phyloP scores from a whole-genome alignment of 2,113 vertebrate species.

The Scopus umbretta region DNA sequence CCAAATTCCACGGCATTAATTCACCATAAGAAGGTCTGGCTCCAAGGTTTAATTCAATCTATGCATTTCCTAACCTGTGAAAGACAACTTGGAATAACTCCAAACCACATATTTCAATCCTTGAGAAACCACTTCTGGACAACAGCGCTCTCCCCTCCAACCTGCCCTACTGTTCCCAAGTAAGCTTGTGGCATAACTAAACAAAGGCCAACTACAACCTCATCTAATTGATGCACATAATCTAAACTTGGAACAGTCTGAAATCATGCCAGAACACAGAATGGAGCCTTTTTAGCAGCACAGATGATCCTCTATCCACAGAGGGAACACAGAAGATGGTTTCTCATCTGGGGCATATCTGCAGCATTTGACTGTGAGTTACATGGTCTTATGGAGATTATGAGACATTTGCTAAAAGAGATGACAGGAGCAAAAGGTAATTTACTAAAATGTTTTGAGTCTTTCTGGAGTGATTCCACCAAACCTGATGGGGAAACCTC shows the following conservation, averaged over 20 bases:
- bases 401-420: conserved; percentile 26
- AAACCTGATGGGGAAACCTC: conserved; percentile 5
- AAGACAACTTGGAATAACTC: not conserved
- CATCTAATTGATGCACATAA: not conserved
- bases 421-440: conserved; percentile 58
- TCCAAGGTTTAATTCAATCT: not conserved
- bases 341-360: conserved; percentile 53
- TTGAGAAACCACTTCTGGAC: not conserved
- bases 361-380: not conserved
- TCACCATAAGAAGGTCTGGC: not conserved
- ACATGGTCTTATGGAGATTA: conserved; percentile 22
- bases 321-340: conserved; percentile 64
- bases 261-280: conserved; percentile 34
- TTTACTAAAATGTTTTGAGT: conserved; percentile 56
- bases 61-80: not conserved
- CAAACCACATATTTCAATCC: not conserved
- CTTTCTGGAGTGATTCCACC: conserved; percentile 8
- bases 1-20: not conserved
- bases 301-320: conserved; percentile 35
- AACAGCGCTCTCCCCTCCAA: not conserved
- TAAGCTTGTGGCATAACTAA: not conserved
- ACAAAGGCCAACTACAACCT: not conserved
- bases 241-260: conserved; percentile 19
- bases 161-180: not conserved
- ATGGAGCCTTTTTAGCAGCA: conserved; percentile 53